phyloP scores from a whole-genome alignment of 1,140 invertebrate genomes.

The Zaprionus kolodkinae region DNA sequence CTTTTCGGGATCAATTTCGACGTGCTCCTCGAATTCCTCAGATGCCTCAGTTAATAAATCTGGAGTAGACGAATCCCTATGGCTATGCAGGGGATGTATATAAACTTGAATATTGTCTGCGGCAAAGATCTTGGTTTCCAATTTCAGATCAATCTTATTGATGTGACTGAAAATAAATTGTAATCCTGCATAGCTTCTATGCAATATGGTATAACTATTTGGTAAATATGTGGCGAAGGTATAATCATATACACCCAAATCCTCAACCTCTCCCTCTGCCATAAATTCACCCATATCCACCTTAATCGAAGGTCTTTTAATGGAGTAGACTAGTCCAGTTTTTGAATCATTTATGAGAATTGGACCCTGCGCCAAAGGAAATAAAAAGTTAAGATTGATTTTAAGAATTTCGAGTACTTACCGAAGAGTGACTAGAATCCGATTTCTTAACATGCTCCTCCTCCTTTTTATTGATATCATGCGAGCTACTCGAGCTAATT shows the following conservation, averaged over 20 bases:
- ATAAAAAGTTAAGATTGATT: neutral
- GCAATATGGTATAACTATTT: slow-evolving; percentile 35
- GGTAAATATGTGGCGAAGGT: slow-evolving; percentile 42
- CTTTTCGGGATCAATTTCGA: neutral
- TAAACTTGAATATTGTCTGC: slow-evolving; percentile 48
- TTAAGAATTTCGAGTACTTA: too few species aligned
- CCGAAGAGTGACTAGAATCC: too few species aligned
- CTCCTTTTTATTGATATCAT: neutral
- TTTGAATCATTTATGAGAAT: neutral
- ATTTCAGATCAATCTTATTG: slow-evolving; percentile 7
- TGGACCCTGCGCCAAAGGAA: neutral
- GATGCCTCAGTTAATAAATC: too few species aligned
- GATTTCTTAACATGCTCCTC: neutral
- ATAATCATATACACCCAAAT: slow-evolving; percentile 20
- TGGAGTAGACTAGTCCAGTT: neutral
- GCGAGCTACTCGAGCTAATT: slow-evolving; percentile 70
- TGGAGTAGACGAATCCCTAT: neutral
- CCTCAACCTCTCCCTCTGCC: slow-evolving; percentile 33
- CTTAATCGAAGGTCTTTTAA: too few species aligned
- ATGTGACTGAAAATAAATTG: slow-evolving; percentile 36
- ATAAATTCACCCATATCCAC: slow-evolving; percentile 4
- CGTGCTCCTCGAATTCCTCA: too few species aligned
- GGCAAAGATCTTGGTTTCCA: slow-evolving; percentile 47
- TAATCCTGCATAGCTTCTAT: slow-evolving; percentile 47
- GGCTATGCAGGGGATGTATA: slow-evolving; percentile 15